phyloP scores from a whole-genome alignment of 2,113 vertebrate genomes.

The Thamnophis sirtalis region DNA sequence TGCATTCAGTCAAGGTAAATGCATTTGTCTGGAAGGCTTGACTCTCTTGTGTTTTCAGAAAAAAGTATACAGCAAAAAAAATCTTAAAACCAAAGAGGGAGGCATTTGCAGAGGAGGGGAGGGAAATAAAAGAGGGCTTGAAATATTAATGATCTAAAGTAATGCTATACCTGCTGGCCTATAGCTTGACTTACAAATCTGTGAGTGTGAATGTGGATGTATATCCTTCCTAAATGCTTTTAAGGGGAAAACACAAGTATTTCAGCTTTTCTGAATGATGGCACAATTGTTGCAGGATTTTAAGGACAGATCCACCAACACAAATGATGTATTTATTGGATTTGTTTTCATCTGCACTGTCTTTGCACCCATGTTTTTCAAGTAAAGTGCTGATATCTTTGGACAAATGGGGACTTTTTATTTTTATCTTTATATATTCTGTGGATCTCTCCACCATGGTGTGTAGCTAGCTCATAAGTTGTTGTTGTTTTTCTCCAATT shows the following conservation, averaged over 20 bases:
- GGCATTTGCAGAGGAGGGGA: conserved; percentile 51
- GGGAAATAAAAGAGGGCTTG: conserved; percentile 57
- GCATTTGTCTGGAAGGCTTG: conserved; percentile 79
- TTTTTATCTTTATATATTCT: conserved; percentile 39
- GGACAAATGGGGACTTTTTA: conserved; percentile 49
- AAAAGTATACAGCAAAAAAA: conserved; percentile 74
- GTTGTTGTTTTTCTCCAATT: conserved; percentile 71
- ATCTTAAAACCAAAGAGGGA: conserved; percentile 86
- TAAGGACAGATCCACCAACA: fast-evolving
- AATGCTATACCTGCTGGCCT: conserved; percentile 42
- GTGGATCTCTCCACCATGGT: conserved; percentile 48
- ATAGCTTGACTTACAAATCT: not conserved
- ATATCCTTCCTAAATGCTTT: conserved; percentile 55
- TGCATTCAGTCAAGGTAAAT: conserved; percentile 87
- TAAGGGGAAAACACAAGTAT: not conserved
- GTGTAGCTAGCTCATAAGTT: conserved; percentile 61
- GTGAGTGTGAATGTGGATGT: conserved; percentile 45
- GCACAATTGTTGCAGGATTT: not conserved
- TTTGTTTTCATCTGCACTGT: not conserved
- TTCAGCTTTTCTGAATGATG: not conserved
- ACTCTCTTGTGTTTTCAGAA: conserved; percentile 89
- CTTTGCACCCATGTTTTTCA: not conserved
- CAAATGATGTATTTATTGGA: fast-evolving
- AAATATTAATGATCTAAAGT: conserved; percentile 88
- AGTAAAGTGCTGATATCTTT: not conserved